Evolutionary conservation across 2,113 vertebrate genomes (phyloP).

Genomic region (Hippocampus comes): DNA sequence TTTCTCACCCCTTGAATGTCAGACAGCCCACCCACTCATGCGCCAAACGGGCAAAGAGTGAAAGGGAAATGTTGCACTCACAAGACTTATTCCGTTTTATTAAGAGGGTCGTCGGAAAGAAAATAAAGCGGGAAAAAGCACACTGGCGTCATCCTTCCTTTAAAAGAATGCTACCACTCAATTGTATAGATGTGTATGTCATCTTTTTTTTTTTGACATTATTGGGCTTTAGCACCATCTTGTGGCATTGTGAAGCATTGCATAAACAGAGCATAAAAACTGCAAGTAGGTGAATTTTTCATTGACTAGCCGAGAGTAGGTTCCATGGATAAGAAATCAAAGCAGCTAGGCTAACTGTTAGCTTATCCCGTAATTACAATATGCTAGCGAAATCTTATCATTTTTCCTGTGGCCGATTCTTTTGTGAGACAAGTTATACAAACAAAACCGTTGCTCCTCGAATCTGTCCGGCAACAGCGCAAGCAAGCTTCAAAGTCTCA

Average conservation of each 20-base stretch:
- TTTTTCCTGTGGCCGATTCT: too few relatives aligned
- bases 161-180: neutral
- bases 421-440: too few relatives aligned
- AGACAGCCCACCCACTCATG: slow-evolving; percentile 3
- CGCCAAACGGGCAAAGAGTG: neutral
- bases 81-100: slow-evolving; percentile 36
- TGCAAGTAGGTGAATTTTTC: too few relatives aligned
- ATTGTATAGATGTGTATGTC: neutral
- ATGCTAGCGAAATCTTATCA: too few relatives aligned
- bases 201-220: neutral
- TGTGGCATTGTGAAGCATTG: too few relatives aligned
- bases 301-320: too few relatives aligned
- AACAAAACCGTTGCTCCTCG: too few relatives aligned
- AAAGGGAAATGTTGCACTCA: slow-evolving; percentile 21
- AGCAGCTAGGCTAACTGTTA: too few relatives aligned
- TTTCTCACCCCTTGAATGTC: slow-evolving; percentile 27
- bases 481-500: neutral
- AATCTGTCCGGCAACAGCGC: too few relatives aligned
- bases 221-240: neutral
- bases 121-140: slow-evolving; percentile 8
- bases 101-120: slow-evolving; percentile 11
- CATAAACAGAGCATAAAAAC: too few relatives aligned
- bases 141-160: slow-evolving; percentile 23
- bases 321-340: too few relatives aligned
- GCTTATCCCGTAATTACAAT: too few relatives aligned